Evolutionary conservation across 2,797 vertebrate genomes (phyloP).

Genomic region (Borostomias antarcticus): DNA sequence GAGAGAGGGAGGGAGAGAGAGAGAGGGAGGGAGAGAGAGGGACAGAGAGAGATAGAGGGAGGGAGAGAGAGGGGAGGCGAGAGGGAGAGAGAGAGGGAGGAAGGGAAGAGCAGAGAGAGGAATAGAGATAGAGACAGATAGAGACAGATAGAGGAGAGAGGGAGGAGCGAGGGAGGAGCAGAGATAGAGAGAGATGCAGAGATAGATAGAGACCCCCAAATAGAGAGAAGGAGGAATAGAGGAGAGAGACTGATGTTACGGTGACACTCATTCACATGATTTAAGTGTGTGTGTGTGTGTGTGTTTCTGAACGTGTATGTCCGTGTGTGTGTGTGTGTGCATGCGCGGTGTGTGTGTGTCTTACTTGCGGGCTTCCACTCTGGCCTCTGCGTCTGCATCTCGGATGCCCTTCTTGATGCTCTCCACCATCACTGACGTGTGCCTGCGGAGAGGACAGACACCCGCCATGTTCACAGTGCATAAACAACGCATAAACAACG

Average conservation of each 20-base stretch:
- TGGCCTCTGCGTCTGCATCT: slow-evolving; percentile 95
- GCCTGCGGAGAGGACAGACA: slow-evolving; percentile 72
- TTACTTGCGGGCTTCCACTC: slow-evolving; percentile 98
- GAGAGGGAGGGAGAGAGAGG: no score
- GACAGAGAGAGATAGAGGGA: no score
- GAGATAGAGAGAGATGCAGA: no score
- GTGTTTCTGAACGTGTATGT: neutral
- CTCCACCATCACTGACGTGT: slow-evolving; percentile 92
- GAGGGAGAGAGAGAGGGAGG: slow-evolving; percentile 11
- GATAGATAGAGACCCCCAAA: no score
- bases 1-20: no score
- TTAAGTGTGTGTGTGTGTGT: slow-evolving; percentile 9
- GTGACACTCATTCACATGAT: no score
- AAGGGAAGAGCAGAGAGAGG: neutral
- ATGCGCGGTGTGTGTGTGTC: slow-evolving; percentile 48
- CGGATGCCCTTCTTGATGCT: slow-evolving; percentile 97
- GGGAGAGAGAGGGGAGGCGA: slow-evolving; percentile 22
- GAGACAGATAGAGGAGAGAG: no score
- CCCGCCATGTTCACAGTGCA: no score
- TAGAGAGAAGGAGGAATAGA: no score
- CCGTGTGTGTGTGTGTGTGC: slow-evolving; percentile 1
- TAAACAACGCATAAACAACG: no score
- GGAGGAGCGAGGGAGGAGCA: no score
- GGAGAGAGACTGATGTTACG: no score
- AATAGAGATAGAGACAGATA: slow-evolving; percentile 7